These are phyloP conservation scores for Calcarius lapponicus DNA, from an alignment of 2,797 vertebrate genomes.

Conservation along the genomic window DNA sequence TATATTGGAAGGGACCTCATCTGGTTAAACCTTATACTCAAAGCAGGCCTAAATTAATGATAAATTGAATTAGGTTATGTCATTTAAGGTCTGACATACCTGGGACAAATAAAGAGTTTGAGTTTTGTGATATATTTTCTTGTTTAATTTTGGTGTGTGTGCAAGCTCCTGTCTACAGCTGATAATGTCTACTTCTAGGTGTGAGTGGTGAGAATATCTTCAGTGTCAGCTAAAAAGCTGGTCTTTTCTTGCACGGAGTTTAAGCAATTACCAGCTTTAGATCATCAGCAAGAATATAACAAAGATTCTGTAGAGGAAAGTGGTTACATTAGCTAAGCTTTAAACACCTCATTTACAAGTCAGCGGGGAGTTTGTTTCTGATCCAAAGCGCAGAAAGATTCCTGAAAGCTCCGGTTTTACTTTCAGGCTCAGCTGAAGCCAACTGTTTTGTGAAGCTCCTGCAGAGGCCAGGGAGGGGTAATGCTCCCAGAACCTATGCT, in stretches of 20 bases:
- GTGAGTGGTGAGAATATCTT: background rate
- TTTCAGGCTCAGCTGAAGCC: background rate
- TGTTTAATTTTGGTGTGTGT: background rate
- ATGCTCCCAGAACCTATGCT: background rate
- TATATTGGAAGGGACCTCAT: background rate
- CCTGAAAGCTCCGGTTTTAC: background rate
- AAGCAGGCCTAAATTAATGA: background rate
- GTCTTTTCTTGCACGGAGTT: background rate
- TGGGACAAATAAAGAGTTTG: background rate
- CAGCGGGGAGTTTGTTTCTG: background rate
- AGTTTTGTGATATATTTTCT: too few species aligned
- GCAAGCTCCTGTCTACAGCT: background rate
- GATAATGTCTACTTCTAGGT: background rate
- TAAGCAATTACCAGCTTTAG: background rate
- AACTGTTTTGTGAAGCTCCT: background rate
- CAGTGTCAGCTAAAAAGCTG: background rate
- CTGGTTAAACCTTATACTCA: background rate
- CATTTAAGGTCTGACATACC: background rate
- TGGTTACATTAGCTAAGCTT: background rate
- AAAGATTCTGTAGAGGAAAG: background rate
- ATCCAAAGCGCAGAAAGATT: background rate
- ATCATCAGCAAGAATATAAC: background rate
- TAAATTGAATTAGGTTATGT: background rate
- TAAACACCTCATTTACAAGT: background rate
- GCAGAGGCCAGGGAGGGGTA: background rate